Conservation (phyloP, 2,888 invertebrate species). For the Nephrotoma appendiculata region DNA sequence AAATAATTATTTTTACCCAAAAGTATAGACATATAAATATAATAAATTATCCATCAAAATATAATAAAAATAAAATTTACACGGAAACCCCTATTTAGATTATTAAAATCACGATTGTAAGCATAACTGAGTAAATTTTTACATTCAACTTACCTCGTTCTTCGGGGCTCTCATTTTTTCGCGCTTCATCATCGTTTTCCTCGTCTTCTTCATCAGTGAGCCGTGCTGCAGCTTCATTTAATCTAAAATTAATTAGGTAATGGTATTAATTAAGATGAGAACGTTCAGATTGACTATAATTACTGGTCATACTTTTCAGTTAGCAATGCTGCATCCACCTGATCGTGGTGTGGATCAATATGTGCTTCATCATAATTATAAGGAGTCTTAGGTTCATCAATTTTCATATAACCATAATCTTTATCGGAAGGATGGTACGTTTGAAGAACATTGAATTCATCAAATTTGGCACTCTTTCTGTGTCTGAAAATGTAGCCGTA, state of each 20-base stretch:
- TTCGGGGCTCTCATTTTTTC: conserved; percentile 45
- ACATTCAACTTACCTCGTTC: conserved; percentile 32
- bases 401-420: conserved; percentile 99
- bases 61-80: too few species aligned
- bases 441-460: conserved; percentile 97
- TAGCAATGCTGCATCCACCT: conserved; percentile 53
- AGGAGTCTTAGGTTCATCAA: conserved; percentile 96
- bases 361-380: conserved; percentile 46
- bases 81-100: too few species aligned
- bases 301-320: conserved; percentile 49
- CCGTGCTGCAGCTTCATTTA: conserved; percentile 28
- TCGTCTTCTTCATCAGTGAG: conserved; percentile 36
- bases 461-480: conserved; percentile 68
- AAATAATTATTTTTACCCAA: too few species aligned
- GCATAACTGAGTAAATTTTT: neutral
- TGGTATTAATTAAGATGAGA: neutral
- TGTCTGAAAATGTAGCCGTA: conserved; percentile 19
- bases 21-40: too few species aligned
- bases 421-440: conserved; percentile 96
- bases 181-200: conserved; percentile 42
- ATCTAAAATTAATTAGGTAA: conserved; percentile 17
- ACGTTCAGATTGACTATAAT: neutral
- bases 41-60: too few species aligned
- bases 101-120: too few species aligned
- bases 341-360: conserved; percentile 35